These are phyloP conservation scores for Popillia japonica DNA, from an alignment of 1,140 invertebrate species.

Conservation along the genomic window DNA sequence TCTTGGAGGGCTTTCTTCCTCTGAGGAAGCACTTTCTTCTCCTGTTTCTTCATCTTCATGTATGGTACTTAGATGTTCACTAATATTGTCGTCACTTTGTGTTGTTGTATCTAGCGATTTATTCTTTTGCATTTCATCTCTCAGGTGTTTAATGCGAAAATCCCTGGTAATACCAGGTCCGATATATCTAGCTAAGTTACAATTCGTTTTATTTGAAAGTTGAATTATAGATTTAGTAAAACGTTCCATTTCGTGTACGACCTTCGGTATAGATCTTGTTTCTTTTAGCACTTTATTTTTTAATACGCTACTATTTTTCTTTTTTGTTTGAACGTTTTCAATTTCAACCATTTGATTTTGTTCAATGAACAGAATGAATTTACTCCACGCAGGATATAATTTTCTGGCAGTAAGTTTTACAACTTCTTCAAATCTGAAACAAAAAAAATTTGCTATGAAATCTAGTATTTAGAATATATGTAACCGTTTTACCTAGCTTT, in stretches of 20 bases:
- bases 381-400: constrained; percentile 65
- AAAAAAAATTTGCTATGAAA: constrained; percentile 14
- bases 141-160: constrained; percentile 61
- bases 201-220: constrained; percentile 66
- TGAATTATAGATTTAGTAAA: constrained; percentile 67
- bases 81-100: constrained; percentile 14
- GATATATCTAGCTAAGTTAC: constrained; percentile 64
- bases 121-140: constrained; percentile 17
- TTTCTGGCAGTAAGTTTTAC: constrained; percentile 67
- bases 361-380: constrained; percentile 65
- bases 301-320: constrained; percentile 59
- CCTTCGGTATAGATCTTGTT: constrained; percentile 66
- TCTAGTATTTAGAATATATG: background rate
- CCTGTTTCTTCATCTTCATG: background rate
- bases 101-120: constrained; percentile 3
- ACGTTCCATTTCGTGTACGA: constrained; percentile 68
- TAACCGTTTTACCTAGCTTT: constrained; percentile 58
- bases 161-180: constrained; percentile 67
- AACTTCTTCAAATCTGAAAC: constrained; percentile 65
- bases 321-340: constrained; percentile 53
- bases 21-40: background rate
- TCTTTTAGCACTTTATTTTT: constrained; percentile 68
- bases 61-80: background rate
- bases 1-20: background rate
- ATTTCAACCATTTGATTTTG: constrained; percentile 59